These are phyloP conservation scores for Caenorhabditis zanzibari DNA, from an alignment of 2,888 invertebrate species.

Conservation along the genomic window DNA sequence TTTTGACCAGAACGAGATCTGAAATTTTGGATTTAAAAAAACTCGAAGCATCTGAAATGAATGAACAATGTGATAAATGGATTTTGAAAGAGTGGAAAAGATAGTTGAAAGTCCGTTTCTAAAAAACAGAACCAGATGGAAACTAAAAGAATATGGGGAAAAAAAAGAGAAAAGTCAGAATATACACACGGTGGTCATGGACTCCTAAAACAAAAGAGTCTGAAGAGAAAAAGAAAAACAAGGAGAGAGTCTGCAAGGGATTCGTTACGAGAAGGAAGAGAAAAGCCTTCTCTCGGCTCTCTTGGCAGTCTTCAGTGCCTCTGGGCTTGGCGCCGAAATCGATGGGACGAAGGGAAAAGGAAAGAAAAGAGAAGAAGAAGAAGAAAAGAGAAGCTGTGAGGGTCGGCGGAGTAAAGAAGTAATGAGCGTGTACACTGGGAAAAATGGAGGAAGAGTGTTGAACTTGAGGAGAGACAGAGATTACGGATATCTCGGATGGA, in stretches of 20 bases:
- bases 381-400: slow-evolving; percentile 38
- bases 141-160: slow-evolving; percentile 1
- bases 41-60: not conserved
- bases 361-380: not conserved
- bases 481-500: slow-evolving; percentile 41
- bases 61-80: slow-evolving; percentile 26
- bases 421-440: slow-evolving; percentile 45
- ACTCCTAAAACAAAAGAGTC: slow-evolving; percentile 27
- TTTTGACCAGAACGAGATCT: not conserved
- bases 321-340: slow-evolving; percentile 37
- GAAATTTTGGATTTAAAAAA: not conserved
- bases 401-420: slow-evolving; percentile 39
- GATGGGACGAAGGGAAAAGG: slow-evolving; percentile 18
- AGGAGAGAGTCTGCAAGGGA: slow-evolving; percentile 18
- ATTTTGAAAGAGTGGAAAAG: not conserved
- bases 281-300: slow-evolving; percentile 28
- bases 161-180: slow-evolving; percentile 22
- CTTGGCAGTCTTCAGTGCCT: slow-evolving; percentile 9
- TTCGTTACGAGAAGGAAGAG: slow-evolving; percentile 46
- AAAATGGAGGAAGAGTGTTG: slow-evolving; percentile 20
- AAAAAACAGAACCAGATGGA: slow-evolving; percentile 29
- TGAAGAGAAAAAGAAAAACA: slow-evolving; percentile 20
- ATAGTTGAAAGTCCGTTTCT: not conserved
- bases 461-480: slow-evolving; percentile 32
- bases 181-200: slow-evolving; percentile 39